A percentile compares a stretch with the other conserved stretches of the same genome.
These are phyloP conservation scores for Xiphophorus hellerii DNA, from an alignment of 2,113 vertebrate genomes.

Conservation along the genomic window DNA sequence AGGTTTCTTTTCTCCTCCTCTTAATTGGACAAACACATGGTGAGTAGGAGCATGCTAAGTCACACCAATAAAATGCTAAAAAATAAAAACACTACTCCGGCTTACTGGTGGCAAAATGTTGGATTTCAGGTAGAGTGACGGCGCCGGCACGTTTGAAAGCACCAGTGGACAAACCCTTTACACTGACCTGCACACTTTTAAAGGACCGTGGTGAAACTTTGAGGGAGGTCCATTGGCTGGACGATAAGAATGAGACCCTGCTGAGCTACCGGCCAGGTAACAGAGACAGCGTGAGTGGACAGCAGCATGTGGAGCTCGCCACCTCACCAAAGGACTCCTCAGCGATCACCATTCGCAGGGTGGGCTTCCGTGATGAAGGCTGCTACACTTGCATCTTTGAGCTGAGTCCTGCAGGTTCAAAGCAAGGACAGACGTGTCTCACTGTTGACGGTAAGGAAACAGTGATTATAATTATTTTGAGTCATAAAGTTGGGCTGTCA, in stretches of 20 bases:
- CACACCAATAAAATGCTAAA: neutral
- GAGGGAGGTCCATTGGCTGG: conserved; percentile 77
- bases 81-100: neutral
- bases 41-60: conserved; percentile 52
- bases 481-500: neutral
- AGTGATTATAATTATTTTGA: neutral
- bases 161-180: conserved; percentile 74
- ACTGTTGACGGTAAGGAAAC: conserved; percentile 75
- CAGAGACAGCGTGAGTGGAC: conserved; percentile 72
- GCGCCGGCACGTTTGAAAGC: conserved; percentile 65
- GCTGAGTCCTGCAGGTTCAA: conserved; percentile 64
- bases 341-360: conserved; percentile 73
- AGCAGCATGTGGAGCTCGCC: conserved; percentile 77
- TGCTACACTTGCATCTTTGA: conserved; percentile 83
- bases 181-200: conserved; percentile 72
- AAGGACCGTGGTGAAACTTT: conserved; percentile 66
- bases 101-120: neutral
- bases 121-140: conserved; percentile 72
- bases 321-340: conserved; percentile 66
- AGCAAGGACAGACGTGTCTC: conserved; percentile 75
- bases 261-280: conserved; percentile 70
- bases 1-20: conserved; percentile 68
- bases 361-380: conserved; percentile 79
- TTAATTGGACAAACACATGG: conserved; percentile 71
- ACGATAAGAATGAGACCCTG: conserved; percentile 76